Evolutionary conservation across 2,888 invertebrate genomes (phyloP).

Genomic region (Eilema depressum): DNA sequence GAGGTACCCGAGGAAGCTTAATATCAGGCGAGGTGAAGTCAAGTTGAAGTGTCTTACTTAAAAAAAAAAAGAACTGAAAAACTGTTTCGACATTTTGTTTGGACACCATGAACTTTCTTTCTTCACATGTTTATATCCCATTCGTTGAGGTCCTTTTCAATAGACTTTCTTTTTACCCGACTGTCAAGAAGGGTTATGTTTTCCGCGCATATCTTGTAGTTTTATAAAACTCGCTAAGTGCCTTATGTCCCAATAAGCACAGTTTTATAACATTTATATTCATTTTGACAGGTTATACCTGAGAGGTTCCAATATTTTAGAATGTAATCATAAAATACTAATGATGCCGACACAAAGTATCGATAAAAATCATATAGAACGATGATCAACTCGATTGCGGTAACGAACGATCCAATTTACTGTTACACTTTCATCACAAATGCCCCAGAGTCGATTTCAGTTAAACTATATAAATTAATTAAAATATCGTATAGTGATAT

Average conservation of each 20-base stretch:
- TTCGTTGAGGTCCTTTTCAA: too few relatives aligned
- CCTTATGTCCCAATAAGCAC: neutral
- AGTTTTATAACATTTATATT: neutral
- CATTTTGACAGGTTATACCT: neutral
- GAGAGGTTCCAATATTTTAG: neutral
- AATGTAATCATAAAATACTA: neutral
- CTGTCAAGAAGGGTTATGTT: too few relatives aligned
- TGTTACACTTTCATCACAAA: constrained; percentile 8
- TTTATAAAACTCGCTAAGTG: neutral
- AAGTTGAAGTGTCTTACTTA: too few relatives aligned
- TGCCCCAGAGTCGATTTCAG: constrained; percentile 1
- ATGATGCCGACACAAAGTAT: constrained; percentile 7
- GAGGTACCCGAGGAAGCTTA: too few relatives aligned
- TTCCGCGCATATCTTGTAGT: too few relatives aligned
- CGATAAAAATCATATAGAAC: constrained; percentile 8
- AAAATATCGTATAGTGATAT: constrained; percentile 9
- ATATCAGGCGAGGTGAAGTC: too few relatives aligned
- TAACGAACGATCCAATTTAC: neutral
- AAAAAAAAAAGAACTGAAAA: too few relatives aligned
- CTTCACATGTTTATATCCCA: too few relatives aligned
- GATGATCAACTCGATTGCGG: neutral
- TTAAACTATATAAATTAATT: constrained; percentile 13
- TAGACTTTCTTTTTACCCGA: too few relatives aligned
- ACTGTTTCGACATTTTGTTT: neutral
- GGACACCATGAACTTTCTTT: neutral